These are phyloP conservation scores for Drosophila varians DNA, from an alignment of 1,140 invertebrate genomes.

Conservation along the genomic window DNA sequence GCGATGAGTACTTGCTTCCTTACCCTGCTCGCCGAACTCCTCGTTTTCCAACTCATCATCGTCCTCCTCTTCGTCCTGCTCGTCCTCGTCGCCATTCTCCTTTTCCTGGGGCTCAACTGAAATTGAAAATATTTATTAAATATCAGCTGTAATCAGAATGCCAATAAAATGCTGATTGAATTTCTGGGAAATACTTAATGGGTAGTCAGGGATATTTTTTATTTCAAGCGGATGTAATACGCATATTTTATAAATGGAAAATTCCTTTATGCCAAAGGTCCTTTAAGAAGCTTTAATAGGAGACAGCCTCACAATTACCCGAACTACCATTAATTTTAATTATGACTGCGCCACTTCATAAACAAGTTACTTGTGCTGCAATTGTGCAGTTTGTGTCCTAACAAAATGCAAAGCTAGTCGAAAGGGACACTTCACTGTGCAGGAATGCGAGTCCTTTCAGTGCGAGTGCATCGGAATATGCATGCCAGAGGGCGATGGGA, in stretches of 20 bases:
- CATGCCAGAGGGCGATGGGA: slow-evolving; percentile 25
- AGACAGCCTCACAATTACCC: background rate
- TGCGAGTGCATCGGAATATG: slow-evolving; percentile 45
- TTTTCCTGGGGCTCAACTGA: slow-evolving; percentile 59
- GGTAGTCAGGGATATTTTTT: background rate
- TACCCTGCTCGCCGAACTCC: slow-evolving; percentile 62
- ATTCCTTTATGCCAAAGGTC: too few species aligned
- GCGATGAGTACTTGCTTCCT: slow-evolving; percentile 37
- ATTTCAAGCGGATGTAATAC: background rate
- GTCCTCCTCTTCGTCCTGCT: slow-evolving; percentile 67
- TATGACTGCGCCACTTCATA: slow-evolving; percentile 74
- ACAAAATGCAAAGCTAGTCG: slow-evolving; percentile 45
- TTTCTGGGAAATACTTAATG: slow-evolving; percentile 6
- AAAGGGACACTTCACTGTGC: slow-evolving; percentile 32
- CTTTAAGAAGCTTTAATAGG: background rate
- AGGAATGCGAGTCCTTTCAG: background rate
- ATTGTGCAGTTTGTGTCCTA: slow-evolving; percentile 15
- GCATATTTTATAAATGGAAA: background rate
- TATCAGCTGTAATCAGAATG: slow-evolving; percentile 24
- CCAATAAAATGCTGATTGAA: slow-evolving; percentile 25
- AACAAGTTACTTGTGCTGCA: slow-evolving; percentile 66
- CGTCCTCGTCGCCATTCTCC: slow-evolving; percentile 65
- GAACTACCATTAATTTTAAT: slow-evolving; percentile 78
- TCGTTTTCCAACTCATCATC: slow-evolving; percentile 65
- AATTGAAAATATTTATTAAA: slow-evolving; percentile 55